phyloP scores from a whole-genome alignment of 1,140 invertebrate species.

The Atta colombica region DNA sequence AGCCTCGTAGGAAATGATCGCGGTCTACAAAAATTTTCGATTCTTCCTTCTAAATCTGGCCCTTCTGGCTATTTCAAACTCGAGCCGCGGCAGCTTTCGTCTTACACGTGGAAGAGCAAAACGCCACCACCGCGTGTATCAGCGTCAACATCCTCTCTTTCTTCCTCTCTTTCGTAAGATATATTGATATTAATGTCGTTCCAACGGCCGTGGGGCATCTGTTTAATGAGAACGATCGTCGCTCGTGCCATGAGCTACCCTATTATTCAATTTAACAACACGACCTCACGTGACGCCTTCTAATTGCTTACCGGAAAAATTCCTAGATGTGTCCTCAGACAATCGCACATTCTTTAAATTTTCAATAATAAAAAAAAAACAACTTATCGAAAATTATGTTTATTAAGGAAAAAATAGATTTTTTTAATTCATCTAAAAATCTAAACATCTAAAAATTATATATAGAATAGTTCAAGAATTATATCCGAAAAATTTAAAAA shows the following conservation, averaged over 20 bases:
- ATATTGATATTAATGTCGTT: slow-evolving; percentile 76
- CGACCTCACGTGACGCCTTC: slow-evolving; percentile 20
- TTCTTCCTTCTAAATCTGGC: slow-evolving; percentile 4
- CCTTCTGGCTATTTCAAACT: slow-evolving; percentile 29
- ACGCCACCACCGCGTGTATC: slow-evolving; percentile 31
- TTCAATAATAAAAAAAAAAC: neutral
- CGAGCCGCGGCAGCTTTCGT: slow-evolving; percentile 8
- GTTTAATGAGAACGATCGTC: slow-evolving; percentile 68
- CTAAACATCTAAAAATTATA: neutral
- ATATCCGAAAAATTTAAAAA: neutral
- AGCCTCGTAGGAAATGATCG: neutral
- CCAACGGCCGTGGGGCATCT: slow-evolving; percentile 61
- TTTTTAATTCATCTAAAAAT: neutral
- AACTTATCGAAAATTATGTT: neutral
- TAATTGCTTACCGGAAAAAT: slow-evolving; percentile 23
- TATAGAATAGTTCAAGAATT: neutral
- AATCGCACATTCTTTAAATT: neutral
- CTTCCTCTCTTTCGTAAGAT: slow-evolving; percentile 3
- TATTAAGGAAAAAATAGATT: neutral
- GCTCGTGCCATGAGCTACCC: slow-evolving; percentile 72
- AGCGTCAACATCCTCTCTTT: slow-evolving; percentile 8
- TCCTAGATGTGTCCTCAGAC: neutral
- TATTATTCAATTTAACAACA: slow-evolving; percentile 73
- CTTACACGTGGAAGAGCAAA: slow-evolving; percentile 9
- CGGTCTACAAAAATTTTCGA: slow-evolving; percentile 14